Evolutionary conservation across 2,888 invertebrate genomes (phyloP), one percentile per base, ranked within the genome.

Genomic region (Ophion obscuratus): DNA sequence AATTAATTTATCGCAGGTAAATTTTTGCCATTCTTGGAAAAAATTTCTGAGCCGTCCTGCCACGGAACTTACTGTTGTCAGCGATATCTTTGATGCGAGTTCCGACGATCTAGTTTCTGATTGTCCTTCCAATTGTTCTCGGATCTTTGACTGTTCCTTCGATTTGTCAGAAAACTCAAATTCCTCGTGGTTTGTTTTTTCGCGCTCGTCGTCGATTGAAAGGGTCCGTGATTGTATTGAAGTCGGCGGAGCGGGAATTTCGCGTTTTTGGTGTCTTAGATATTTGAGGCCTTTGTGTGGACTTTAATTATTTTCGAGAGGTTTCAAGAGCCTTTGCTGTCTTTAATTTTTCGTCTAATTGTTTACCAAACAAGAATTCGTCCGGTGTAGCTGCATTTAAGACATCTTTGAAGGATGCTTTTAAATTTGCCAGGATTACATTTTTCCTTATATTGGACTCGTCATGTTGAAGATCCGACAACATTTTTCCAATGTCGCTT

Each of bases 391-490:
- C 11, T 24, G 71, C 27, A 11, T 86, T 66, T 24, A 88, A 17
- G 1, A 70, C 61, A 0, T 87, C 83, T 70, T 85, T 89, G 24
- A 80, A 36, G 0, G 83, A 10, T 2, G 24, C n/a, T 1, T 71
- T 83, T 0, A 88, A 10, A 20, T 81, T 76, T 0, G 81, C 36
- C 1, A 85, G 20, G 10, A 88, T 80, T 0, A 88, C 11, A 20
- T 20, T 53, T 10, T 70, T 76, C 0, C 88, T 76, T 1, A 77
- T 88, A 4, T 53, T 6, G 0, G 85, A 40, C 53, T 86, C 84
- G 0, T 88, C 86, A 3, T 79, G 74, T 31, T 88, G 86, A 2
- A 88, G 53, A 17, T 87, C 87, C 0, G 66, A 66, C 0, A 88
- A 24, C 1, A 86, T 7, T 11, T 85, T 20, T 2, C 64, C 57